A percentile compares a stretch with the other conserved stretches of the same genome.
phyloP scores from a whole-genome alignment of 1,140 invertebrate species.

The Chymomyza costata region DNA sequence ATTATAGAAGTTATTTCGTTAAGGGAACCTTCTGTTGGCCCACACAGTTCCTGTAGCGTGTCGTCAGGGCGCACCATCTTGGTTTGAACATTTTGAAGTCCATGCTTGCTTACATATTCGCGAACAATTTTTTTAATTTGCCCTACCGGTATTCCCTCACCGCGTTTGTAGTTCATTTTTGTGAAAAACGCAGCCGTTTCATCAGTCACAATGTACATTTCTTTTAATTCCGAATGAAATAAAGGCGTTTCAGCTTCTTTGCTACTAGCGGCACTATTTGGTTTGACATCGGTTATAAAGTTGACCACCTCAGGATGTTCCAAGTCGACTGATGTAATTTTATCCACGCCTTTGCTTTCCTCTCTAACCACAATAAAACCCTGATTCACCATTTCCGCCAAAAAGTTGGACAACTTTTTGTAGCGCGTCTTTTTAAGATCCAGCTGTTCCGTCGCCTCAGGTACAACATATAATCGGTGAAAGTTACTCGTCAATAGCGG shows the following conservation, averaged over 20 bases:
- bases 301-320: constrained; percentile 77
- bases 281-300: constrained; percentile 67
- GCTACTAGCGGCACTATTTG: constrained; percentile 22
- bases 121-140: constrained; percentile 84
- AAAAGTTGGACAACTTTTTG: constrained; percentile 91
- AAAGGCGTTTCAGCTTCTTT: constrained; percentile 46
- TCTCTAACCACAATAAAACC: constrained; percentile 82
- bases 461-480: constrained; percentile 86
- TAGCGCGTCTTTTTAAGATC: constrained; percentile 93
- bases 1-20: constrained; percentile 84
- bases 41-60: constrained; percentile 67
- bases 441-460: constrained; percentile 79
- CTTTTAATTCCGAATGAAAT: constrained; percentile 77
- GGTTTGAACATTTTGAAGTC: constrained; percentile 78
- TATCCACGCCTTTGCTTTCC: constrained; percentile 84
- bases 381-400: constrained; percentile 81
- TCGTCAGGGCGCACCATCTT: constrained; percentile 75
- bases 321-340: constrained; percentile 79
- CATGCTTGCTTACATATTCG: constrained; percentile 85
- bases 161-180: constrained; percentile 82
- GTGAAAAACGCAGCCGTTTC: constrained; percentile 61
- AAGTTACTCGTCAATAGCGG: constrained; percentile 86
- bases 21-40: constrained; percentile 77
- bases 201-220: constrained; percentile 81
- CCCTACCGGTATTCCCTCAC: constrained; percentile 80